phyloP scores from a whole-genome alignment of 2,888 invertebrate species.

The Napeogenes sylphis region DNA sequence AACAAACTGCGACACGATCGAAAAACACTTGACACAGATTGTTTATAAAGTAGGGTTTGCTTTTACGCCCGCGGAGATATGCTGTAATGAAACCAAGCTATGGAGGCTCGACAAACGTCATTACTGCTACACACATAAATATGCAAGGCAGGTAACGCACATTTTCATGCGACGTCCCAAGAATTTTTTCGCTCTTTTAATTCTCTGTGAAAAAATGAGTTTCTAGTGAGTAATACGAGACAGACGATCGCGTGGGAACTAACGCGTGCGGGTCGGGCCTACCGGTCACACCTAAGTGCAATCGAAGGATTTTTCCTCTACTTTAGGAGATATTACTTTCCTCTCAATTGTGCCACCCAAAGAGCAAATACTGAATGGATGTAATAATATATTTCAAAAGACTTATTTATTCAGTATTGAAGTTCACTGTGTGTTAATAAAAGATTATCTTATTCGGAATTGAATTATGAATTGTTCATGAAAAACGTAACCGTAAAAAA shows the following conservation, averaged over 20 bases:
- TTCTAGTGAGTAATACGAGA: conserved; percentile 71
- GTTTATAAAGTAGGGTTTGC: conserved; percentile 63
- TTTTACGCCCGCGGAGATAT: conserved; percentile 55
- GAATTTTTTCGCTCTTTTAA: conserved; percentile 78
- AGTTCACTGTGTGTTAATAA: too few relatives aligned
- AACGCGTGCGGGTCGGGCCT: conserved; percentile 50
- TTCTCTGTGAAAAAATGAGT: conserved; percentile 73
- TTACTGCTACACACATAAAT: conserved; percentile 75
- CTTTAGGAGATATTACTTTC: conserved; percentile 71
- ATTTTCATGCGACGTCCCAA: conserved; percentile 77
- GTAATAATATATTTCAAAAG: conserved; percentile 54
- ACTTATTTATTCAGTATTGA: too few relatives aligned
- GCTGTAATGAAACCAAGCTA: conserved; percentile 65
- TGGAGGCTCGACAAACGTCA: conserved; percentile 71
- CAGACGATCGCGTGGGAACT: conserved; percentile 70
- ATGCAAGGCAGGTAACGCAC: conserved; percentile 78
- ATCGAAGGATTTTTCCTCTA: conserved; percentile 66
- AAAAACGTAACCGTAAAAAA: too few relatives aligned
- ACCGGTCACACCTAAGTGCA: conserved; percentile 68
- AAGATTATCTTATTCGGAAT: too few relatives aligned
- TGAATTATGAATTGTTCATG: too few relatives aligned
- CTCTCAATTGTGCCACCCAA: conserved; percentile 58
- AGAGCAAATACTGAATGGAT: conserved; percentile 54
- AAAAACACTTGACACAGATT: conserved; percentile 67
- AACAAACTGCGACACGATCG: conserved; percentile 59